Conservation (phyloP, 2,888 invertebrate species). For the Diloba caeruleocephala region DNA sequence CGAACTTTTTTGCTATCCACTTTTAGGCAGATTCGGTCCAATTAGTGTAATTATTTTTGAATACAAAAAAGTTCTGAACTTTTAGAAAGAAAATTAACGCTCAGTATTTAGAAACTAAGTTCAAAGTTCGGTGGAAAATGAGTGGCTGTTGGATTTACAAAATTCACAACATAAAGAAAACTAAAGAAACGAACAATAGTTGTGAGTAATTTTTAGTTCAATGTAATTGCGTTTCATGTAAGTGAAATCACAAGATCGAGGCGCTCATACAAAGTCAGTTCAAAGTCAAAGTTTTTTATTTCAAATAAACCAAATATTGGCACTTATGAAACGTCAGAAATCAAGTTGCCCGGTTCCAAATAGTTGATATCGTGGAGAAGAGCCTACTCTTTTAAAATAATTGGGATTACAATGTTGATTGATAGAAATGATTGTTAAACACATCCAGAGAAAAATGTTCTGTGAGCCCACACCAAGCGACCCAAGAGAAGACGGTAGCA, state of each 20-base stretch:
- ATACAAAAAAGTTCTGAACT: slow-evolving; percentile 40
- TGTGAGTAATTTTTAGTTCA: slow-evolving; percentile 19
- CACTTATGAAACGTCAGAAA: no score
- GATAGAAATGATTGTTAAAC: no score
- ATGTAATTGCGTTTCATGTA: slow-evolving; percentile 34
- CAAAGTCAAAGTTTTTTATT: no score
- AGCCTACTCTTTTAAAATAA: no score
- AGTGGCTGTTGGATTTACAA: slow-evolving; percentile 37
- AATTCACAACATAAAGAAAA: slow-evolving; percentile 43
- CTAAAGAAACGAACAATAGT: slow-evolving; percentile 22
- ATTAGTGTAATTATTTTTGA: slow-evolving; percentile 42
- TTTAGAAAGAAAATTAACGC: slow-evolving; percentile 44
- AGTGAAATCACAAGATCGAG: slow-evolving; percentile 31
- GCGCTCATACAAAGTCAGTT: no score
- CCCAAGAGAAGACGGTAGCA: no score
- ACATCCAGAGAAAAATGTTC: no score
- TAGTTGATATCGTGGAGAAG: no score
- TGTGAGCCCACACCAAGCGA: no score
- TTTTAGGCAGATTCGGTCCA: slow-evolving; percentile 33
- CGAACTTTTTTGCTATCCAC: slow-evolving; percentile 18
- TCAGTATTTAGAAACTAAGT: slow-evolving; percentile 51
- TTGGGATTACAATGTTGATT: no score
- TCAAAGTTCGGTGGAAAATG: slow-evolving; percentile 34
- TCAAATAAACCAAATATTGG: no score
- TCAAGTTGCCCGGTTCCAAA: no score